Conservation (phyloP, 1,140 invertebrate genomes). For the Drosophila quadrilineata region DNA sequence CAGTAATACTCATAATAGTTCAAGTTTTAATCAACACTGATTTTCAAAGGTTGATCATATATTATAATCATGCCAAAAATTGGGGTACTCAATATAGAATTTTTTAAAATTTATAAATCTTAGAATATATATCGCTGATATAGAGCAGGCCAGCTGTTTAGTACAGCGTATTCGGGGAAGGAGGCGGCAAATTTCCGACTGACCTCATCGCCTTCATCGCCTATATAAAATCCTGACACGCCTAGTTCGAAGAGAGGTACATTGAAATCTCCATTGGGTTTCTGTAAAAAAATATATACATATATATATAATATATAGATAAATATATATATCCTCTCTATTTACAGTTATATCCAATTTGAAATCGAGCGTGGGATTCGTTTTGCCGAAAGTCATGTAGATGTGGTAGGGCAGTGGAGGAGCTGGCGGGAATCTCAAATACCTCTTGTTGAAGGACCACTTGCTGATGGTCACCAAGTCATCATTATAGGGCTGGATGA, state of each 20-base stretch:
- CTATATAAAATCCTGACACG: conserved; percentile 12
- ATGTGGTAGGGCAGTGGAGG: conserved; percentile 12
- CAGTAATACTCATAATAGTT: no score
- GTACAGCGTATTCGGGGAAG: conserved; percentile 6
- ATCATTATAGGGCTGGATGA: conserved; percentile 12
- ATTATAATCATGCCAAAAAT: not conserved
- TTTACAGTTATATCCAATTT: conserved; percentile 79
- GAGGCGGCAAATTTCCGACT: conserved; percentile 12
- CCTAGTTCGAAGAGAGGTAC: conserved; percentile 32
- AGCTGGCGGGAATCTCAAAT: conserved; percentile 1
- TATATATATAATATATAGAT: conserved; percentile 15
- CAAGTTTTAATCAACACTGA: no score
- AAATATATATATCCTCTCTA: not conserved
- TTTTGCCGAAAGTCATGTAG: conserved; percentile 31
- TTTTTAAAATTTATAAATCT: not conserved
- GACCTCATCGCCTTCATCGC: conserved; percentile 6
- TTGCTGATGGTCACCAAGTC: conserved; percentile 14
- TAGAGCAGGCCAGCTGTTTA: conserved; percentile 12
- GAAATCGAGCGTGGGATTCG: conserved; percentile 83
- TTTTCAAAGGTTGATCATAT: no score
- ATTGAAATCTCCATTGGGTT: conserved; percentile 69
- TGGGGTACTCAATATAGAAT: no score
- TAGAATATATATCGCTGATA: conserved; percentile 35
- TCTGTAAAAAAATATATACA: conserved; percentile 59
- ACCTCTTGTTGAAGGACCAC: conserved; percentile 18